These are phyloP conservation scores for Laterallus jamaicensis DNA, from an alignment of 2,113 vertebrate species.

Conservation along the genomic window DNA sequence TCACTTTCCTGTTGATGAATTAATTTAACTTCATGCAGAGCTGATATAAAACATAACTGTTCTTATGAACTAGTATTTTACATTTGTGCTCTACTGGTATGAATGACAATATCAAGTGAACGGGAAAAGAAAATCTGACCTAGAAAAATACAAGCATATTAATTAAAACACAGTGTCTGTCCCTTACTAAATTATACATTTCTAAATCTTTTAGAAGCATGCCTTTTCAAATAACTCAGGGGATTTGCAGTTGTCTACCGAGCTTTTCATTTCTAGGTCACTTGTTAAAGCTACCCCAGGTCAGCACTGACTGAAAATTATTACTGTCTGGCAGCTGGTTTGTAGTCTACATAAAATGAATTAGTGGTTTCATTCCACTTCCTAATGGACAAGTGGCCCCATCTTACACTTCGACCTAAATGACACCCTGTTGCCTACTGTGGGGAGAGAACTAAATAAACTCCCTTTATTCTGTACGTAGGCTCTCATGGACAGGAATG, in stretches of 20 bases:
- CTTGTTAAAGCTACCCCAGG: conserved; percentile 63
- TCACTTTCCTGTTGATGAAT: neutral
- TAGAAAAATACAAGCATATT: conserved; percentile 32
- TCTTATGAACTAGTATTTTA: neutral
- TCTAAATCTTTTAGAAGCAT: conserved; percentile 33
- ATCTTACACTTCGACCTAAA: conserved; percentile 54
- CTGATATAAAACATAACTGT: neutral
- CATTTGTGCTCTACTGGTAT: neutral
- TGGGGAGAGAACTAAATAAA: conserved; percentile 22
- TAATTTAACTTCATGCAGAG: neutral
- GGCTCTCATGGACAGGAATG: neutral
- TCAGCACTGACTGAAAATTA: conserved; percentile 55
- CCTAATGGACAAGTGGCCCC: conserved; percentile 58
- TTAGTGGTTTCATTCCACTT: conserved; percentile 57
- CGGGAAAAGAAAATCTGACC: neutral
- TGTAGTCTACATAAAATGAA: conserved; percentile 55
- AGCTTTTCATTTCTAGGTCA: conserved; percentile 65
- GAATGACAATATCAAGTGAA: neutral
- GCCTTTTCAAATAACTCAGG: conserved; percentile 45
- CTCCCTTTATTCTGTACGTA: conserved; percentile 5
- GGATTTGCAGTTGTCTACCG: conserved; percentile 53
- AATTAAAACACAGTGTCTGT: conserved; percentile 57
- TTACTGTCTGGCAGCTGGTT: conserved; percentile 61
- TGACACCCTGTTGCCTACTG: conserved; percentile 19
- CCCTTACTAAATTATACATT: conserved; percentile 66